Conservation (phyloP, 2,888 invertebrate genomes). For the Bombylius discolor region DNA sequence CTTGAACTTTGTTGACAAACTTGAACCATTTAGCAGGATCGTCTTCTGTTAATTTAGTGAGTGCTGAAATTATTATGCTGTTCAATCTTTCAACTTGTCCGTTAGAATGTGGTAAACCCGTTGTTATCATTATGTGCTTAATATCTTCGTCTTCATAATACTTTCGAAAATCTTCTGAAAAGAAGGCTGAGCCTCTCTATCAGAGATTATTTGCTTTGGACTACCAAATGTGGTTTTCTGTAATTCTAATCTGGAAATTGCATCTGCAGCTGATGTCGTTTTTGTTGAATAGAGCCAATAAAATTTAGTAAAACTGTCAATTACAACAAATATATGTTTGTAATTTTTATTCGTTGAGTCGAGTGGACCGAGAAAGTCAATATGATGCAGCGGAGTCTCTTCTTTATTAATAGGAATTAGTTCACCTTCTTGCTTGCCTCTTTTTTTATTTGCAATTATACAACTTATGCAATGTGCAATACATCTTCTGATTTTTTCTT, state of each 20-base stretch:
- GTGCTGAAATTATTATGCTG: slow-evolving; percentile 19
- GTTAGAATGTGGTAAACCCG: slow-evolving; percentile 25
- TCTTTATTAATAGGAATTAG: slow-evolving; percentile 13
- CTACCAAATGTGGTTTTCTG: slow-evolving; percentile 28
- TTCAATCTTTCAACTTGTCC: slow-evolving; percentile 27
- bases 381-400: slow-evolving; percentile 15
- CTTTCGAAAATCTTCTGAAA: slow-evolving; percentile 18
- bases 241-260: slow-evolving; percentile 19
- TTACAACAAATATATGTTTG: slow-evolving; percentile 22
- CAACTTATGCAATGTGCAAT: neutral
- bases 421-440: slow-evolving; percentile 15
- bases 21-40: slow-evolving; percentile 23
- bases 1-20: slow-evolving; percentile 15
- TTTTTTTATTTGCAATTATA: slow-evolving; percentile 5
- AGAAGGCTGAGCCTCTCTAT: slow-evolving; percentile 25
- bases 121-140: slow-evolving; percentile 17
- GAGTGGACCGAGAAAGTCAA: slow-evolving; percentile 28
- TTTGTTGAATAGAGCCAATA: slow-evolving; percentile 27
- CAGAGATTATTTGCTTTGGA: slow-evolving; percentile 24
- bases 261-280: slow-evolving; percentile 21
- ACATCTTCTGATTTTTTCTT: neutral
- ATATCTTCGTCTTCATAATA: slow-evolving; percentile 27
- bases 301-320: slow-evolving; percentile 29
- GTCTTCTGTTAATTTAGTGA: slow-evolving; percentile 24
- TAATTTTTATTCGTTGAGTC: slow-evolving; percentile 18